A percentile compares a stretch with the other conserved stretches of the same genome.
Conservation (phyloP, 2,888 invertebrate species). For the Drosophila recens region DNA sequence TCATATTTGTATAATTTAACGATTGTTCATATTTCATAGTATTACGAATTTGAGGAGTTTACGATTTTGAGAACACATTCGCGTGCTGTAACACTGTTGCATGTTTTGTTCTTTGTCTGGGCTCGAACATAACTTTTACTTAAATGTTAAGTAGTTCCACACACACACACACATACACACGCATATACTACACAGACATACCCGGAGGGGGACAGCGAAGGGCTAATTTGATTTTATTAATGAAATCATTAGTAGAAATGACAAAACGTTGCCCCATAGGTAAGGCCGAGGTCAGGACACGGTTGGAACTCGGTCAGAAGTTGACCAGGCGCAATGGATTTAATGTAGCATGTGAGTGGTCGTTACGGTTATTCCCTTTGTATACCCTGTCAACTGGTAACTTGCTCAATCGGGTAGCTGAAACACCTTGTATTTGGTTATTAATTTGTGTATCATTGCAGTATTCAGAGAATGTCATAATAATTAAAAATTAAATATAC, state of each 20-base stretch:
- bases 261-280: slow-evolving; percentile 51
- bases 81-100: slow-evolving; percentile 37
- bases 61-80: slow-evolving; percentile 18
- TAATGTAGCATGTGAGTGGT: slow-evolving; percentile 60
- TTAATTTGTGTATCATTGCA: background rate
- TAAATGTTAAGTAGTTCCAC: slow-evolving; percentile 53
- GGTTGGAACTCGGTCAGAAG: slow-evolving; percentile 21
- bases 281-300: slow-evolving; percentile 24
- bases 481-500: background rate
- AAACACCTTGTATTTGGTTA: background rate
- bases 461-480: background rate
- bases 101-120: slow-evolving; percentile 28
- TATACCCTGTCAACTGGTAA: slow-evolving; percentile 25
- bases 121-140: slow-evolving; percentile 49
- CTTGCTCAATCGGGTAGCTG: background rate
- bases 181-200: background rate
- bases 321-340: slow-evolving; percentile 42
- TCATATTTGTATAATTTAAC: background rate
- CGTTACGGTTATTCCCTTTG: slow-evolving; percentile 24
- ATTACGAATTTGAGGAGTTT: background rate
- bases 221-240: slow-evolving; percentile 62
- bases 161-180: slow-evolving; percentile 5
- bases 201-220: background rate
- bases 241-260: slow-evolving; percentile 62
- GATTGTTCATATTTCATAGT: background rate